Evolutionary conservation across 2,888 invertebrate species (phyloP), one percentile per base, ranked within the genome.

Genomic region (Cantharis flavilabris): DNA sequence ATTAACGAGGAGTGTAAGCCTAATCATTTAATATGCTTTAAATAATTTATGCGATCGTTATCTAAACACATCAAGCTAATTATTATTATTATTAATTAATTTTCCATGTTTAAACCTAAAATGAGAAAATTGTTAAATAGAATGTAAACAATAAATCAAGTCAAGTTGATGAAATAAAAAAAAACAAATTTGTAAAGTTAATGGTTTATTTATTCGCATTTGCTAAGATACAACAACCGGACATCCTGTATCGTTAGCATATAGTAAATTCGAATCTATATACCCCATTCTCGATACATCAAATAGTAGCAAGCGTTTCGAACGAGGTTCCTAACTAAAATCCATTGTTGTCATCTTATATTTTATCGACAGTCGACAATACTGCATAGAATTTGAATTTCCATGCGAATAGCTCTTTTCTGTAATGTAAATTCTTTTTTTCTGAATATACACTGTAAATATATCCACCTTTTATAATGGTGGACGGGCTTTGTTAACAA

Each of bases 341-440:
- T 86, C 86, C 83, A 87, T 88, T 88, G 88, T 88, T 86, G 88
- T 85, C 86, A 86, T 88, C 88, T 88, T 88, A 88, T 88, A 88
- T 88, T 88, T 88, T 88, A 88, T 88, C 87, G 88, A 83, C 86
- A 83, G 84, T 82, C 86, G 84, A 88, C 88, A 88, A 88, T 87
- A 84, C 85, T 76, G 81, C 82, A 83, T 85, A 86, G 85, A 85
- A 85, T 84, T 85, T 86, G 84, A 84, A 88, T 88, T 88, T 88
- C 87, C 88, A 88, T 88, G 84, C 88, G 87, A 88, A 88, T 88
- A 84, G 87, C 84, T 79, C 78, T 83, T 87, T 85, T 87, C 88
- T 87, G 84, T 86, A 84, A 88, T 88, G 88, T 86, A 87, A 88
- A 88, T 87, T 86, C 86, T 86, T 84, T 84, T 67, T 75, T 79